Percentiles rank a stretch among this genome's conserved stretches.
phyloP scores from a whole-genome alignment of 2,113 vertebrate species.

The Muscicapa adusta region DNA sequence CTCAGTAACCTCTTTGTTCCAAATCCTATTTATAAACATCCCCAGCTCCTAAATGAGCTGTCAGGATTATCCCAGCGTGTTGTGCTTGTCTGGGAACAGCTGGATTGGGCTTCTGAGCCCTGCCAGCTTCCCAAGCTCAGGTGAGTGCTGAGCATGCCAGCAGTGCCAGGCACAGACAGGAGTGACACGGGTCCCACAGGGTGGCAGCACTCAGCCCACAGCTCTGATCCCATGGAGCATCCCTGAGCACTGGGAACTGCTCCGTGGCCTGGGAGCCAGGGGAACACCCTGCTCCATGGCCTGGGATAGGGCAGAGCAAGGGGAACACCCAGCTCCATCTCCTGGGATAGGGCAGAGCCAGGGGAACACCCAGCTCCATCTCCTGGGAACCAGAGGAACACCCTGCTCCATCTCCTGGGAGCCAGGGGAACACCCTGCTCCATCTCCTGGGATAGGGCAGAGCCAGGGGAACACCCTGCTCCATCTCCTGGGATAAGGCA shows the following conservation, averaged over 20 bases:
- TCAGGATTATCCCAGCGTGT: neutral
- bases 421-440: neutral
- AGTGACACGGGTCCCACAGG: neutral
- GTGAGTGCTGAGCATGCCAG: neutral
- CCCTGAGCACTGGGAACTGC: neutral
- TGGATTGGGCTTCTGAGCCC: neutral
- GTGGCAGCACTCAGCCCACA: conserved; percentile 4
- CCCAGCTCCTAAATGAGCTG: neutral
- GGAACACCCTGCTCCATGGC: neutral
- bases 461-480: neutral
- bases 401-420: neutral
- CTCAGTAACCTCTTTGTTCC: neutral
- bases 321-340: neutral
- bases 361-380: neutral
- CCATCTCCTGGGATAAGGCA: neutral
- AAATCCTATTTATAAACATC: neutral
- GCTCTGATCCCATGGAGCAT: rapidly evolving
- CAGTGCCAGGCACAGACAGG: rapidly evolving
- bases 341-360: neutral
- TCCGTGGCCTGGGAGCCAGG: neutral
- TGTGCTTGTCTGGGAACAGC: neutral
- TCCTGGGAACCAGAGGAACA: neutral
- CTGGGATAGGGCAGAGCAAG: neutral
- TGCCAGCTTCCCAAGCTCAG: rapidly evolving
- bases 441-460: neutral